Evolutionary conservation across 2,113 vertebrate genomes (phyloP), one percentile per base, ranked within the genome.

Genomic region (Alexandromys fortis): DNA sequence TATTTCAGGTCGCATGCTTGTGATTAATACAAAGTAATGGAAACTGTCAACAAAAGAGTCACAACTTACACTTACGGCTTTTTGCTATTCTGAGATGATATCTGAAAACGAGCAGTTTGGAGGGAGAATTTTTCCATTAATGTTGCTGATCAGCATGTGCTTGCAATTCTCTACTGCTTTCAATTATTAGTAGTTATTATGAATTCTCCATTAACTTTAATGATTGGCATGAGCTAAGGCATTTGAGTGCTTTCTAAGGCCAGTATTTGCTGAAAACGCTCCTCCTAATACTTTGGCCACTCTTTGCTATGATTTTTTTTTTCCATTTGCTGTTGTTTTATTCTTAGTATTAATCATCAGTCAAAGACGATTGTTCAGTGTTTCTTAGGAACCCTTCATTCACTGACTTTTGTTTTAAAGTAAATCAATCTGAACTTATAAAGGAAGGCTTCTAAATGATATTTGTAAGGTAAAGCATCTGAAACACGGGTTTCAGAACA

Each of bases 141-240:
- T 89, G 96, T 94, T 89, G 58, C 92, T 97, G 96, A 97, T 96
- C 96, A 97, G 96, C 96, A 96, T 97, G 96, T 96, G 96, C 97
- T 94, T 97, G 96, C 97, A 97, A 93, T 96, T 97, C 77, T 93
- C 94, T 81, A 87, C 93, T 96, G 90, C 96, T 86, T 94, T 97
- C 93, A 97, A 86, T 98, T 97, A 98, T 96, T 94, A 97, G 92
- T 47, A 79, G 68, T 93, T 97, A 72, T 89, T 96, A 89, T 90
- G 90, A 96, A 58, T 97, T 97, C 96, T 96, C 97, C 97, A 98
- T 97, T 98, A 97, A 96, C 96, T 95, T 95, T 96, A 97, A 94
- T 97, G 96, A 97, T 73, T 97, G 96, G 89, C 96, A 94, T 85
- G 75, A 92, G 88, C 93, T 97, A 92, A 94, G 94, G 97, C 94